Percentiles rank a stretch among this genome's conserved stretches.
phyloP scores from a whole-genome alignment of 35 echinoderm and acorn worm genomes.

The Ptychodera flava region DNA sequence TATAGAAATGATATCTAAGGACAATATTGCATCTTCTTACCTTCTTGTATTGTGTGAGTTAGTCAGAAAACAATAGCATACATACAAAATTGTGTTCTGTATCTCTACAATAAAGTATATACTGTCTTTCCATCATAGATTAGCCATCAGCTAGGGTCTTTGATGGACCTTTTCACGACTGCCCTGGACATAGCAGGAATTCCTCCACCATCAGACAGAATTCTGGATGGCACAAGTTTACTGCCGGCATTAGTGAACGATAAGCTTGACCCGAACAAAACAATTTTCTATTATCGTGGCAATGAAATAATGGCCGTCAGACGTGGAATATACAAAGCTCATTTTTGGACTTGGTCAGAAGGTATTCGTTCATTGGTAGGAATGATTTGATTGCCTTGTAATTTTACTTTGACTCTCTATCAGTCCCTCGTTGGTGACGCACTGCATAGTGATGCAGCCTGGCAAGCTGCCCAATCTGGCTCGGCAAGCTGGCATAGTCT shows the following conservation, averaged over 20 bases:
- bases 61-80: no score
- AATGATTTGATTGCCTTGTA: background rate
- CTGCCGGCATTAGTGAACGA: conserved; percentile 8
- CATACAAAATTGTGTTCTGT: no score
- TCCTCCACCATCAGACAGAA: background rate
- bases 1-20: no score
- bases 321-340: conserved; percentile 21
- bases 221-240: conserved; percentile 11
- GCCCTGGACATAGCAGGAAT: conserved; percentile 18
- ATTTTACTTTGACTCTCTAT: no score
- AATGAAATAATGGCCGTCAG: conserved; percentile 9
- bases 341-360: conserved; percentile 23
- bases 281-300: conserved; percentile 30
- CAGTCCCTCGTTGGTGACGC: no score
- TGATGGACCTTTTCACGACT: conserved; percentile 25
- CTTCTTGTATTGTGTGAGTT: no score
- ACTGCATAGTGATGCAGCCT: no score
- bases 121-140: background rate
- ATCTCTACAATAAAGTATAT: no score
- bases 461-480: no score
- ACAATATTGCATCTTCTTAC: no score
- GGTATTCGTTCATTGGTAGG: background rate
- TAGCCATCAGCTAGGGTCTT: background rate
- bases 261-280: background rate
- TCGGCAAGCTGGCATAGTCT: no score